These are phyloP conservation scores for Parasteatoda tepidariorum DNA, from an alignment of 1,140 invertebrate species.

Conservation along the genomic window DNA sequence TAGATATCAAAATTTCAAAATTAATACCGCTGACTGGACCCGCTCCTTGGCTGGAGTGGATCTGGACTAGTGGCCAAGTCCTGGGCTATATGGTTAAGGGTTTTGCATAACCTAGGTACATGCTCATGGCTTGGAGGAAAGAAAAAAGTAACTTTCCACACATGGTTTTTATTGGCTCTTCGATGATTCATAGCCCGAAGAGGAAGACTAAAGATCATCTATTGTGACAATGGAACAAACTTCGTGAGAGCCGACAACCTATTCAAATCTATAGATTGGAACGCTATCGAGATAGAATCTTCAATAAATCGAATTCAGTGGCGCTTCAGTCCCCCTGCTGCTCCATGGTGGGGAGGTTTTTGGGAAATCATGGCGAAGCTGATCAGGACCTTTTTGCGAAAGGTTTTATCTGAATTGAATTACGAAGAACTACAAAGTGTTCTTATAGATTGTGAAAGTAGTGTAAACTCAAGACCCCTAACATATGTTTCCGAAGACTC, in stretches of 20 bases:
- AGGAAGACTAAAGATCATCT: too few relatives aligned
- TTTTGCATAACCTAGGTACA: constrained; percentile 64
- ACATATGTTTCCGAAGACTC: background rate
- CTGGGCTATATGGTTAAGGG: too few relatives aligned
- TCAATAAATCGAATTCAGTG: background rate
- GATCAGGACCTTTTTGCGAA: background rate
- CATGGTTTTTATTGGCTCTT: constrained; percentile 67
- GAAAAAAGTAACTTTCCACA: constrained; percentile 66
- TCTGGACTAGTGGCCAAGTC: too few relatives aligned
- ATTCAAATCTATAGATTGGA: background rate
- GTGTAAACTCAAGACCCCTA: background rate
- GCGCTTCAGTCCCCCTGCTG: background rate
- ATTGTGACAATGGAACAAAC: too few relatives aligned
- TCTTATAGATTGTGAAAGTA: background rate
- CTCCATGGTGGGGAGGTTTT: background rate
- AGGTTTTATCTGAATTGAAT: background rate
- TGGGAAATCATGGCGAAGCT: background rate
- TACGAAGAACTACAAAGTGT: background rate
- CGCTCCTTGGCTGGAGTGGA: too few relatives aligned
- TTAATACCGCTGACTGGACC: too few relatives aligned
- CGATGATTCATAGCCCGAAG: constrained; percentile 68
- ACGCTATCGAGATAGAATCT: too few relatives aligned
- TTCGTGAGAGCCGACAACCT: too few relatives aligned
- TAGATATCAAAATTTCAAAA: too few relatives aligned
- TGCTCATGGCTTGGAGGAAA: too few relatives aligned